Conservation (phyloP, 2,888 invertebrate genomes). For the Dione vanillae region DNA sequence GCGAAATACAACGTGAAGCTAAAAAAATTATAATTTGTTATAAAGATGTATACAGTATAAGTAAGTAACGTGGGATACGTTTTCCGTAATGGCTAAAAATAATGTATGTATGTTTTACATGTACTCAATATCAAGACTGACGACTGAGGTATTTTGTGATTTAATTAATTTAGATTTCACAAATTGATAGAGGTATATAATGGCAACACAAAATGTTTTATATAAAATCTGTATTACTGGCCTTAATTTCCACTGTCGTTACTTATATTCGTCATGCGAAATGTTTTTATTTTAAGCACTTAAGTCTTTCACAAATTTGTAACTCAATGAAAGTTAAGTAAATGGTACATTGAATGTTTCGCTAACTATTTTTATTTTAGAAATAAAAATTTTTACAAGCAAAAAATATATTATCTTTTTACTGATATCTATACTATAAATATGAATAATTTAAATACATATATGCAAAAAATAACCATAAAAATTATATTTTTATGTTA, state of each 20-base stretch:
- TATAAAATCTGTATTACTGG: constrained; percentile 10
- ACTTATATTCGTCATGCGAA: constrained; percentile 15
- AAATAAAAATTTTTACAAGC: background rate
- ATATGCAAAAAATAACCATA: background rate
- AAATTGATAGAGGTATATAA: background rate
- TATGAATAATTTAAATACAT: background rate
- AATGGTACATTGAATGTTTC: background rate
- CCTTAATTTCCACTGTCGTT: constrained; percentile 33
- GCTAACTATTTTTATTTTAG: background rate
- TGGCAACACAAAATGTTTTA: background rate
- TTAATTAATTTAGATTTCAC: background rate
- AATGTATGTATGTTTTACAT: too few species aligned
- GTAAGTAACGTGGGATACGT: too few species aligned
- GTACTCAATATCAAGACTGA: background rate
- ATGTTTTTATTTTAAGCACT: constrained; percentile 33
- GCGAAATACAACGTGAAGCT: too few species aligned
- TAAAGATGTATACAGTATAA: too few species aligned
- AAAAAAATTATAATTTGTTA: too few species aligned
- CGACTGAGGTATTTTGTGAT: too few species aligned
- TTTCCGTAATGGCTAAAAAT: too few species aligned
- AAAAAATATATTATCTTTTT: background rate
- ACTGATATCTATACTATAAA: background rate
- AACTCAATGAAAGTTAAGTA: background rate
- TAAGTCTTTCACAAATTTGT: constrained; percentile 20
- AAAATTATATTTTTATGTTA: too few species aligned